Percentiles rank a stretch among this genome's conserved stretches.
Conservation (phyloP, 2,888 invertebrate species). For the Lycia hirtaria region DNA sequence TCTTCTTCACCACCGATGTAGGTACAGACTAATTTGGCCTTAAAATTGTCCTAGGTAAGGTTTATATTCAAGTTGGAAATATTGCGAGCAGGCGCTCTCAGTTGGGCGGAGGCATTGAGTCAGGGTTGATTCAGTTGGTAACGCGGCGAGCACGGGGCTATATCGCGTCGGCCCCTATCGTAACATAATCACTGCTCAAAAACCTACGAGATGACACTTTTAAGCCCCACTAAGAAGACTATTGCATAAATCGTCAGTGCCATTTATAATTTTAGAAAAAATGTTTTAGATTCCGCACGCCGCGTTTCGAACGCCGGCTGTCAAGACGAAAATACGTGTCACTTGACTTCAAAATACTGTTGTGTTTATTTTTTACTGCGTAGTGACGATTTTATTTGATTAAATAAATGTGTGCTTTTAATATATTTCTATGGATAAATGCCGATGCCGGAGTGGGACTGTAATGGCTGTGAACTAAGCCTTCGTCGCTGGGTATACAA, state of each 20-base stretch:
- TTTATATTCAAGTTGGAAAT: constrained; percentile 47
- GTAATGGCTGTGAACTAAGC: constrained; percentile 77
- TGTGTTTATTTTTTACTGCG: constrained; percentile 49
- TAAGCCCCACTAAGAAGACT: constrained; percentile 60
- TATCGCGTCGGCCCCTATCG: constrained; percentile 69
- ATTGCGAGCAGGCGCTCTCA: constrained; percentile 80
- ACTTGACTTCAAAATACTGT: constrained; percentile 54
- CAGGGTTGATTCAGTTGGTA: constrained; percentile 82
- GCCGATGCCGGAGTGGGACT: constrained; percentile 77
- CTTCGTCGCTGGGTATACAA: constrained; percentile 75
- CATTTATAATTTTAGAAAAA: constrained; percentile 33
- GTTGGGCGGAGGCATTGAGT: constrained; percentile 84
- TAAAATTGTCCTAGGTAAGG: constrained; percentile 46
- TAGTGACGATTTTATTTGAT: constrained; percentile 37
- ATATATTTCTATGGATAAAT: constrained; percentile 65
- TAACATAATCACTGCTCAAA: constrained; percentile 72
- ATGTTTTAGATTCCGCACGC: constrained; percentile 32
- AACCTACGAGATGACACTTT: constrained; percentile 71
- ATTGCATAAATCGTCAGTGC: constrained; percentile 60
- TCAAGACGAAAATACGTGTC: constrained; percentile 70
- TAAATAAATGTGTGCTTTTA: constrained; percentile 53
- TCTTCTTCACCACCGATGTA: constrained; percentile 70
- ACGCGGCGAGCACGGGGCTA: constrained; percentile 76
- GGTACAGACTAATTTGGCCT: constrained; percentile 53
- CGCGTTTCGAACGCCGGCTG: constrained; percentile 60